Evolutionary conservation across 2,888 invertebrate genomes (phyloP), one percentile per base, ranked within the genome.

Genomic region (Amiota communis): DNA sequence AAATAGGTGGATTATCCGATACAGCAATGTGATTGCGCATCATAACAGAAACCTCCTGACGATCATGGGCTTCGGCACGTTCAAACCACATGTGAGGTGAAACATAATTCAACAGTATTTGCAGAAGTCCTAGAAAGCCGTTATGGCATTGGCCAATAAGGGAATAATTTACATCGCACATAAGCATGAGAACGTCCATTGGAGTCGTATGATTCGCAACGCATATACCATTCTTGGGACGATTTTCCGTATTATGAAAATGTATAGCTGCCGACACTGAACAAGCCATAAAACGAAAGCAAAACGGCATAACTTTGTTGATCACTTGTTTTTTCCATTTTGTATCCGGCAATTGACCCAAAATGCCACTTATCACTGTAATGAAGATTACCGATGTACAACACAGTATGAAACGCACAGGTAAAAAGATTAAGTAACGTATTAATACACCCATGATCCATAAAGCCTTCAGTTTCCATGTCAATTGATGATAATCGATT

Each of bases 191-290:
- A 69, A 97, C 98, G 89, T 99, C 99, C 78, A 99, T 96, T 0
- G 98, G 98, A 75, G 97, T 97, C 0, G 99, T 99, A 90, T 99
- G 99, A 90, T 99, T 99, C 71, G 98, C 98, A 20, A 99, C 99
- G 90, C 98, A 98, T 81, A 98, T 98, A 49, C 93, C 93, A 74
- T 88, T 90, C 82, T 92, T 92, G n/a, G 97, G 97, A 81, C 93
- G 92, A 87, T 97, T 95, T 87, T 96, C 94, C 36, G 92, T 92
- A 87, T 94, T 95, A 90, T 96, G 95, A 89, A 95, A 95, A 1
- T 93, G 94, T 79, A 95, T 93, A 74, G 95, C 95, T 13, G 95
- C 93, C 8, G 98, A 97, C 83, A 98, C 93, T 71, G 97, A 95
- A 74, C 96, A 93, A 59, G 96, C 95, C 78, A 98, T 91, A 81